Evolutionary conservation across 2,888 invertebrate species (phyloP).

Genomic region (Flexamia atlantica): DNA sequence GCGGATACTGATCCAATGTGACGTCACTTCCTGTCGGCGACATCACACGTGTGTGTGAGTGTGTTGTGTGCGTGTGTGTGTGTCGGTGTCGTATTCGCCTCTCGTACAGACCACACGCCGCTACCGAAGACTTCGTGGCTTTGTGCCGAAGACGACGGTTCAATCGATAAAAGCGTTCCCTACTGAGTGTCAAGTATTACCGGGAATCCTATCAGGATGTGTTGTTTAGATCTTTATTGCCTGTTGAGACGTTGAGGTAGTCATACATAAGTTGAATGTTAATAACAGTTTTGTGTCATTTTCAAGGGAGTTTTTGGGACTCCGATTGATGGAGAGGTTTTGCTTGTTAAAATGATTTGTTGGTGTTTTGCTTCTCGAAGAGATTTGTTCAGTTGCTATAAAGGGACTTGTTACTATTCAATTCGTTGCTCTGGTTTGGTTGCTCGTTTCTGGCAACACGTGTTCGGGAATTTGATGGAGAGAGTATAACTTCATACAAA

Average conservation of each 20-base stretch:
- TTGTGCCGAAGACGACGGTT: constrained; percentile 5
- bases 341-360: too few relatives aligned
- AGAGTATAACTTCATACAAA: too few relatives aligned
- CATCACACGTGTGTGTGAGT: constrained; percentile 26
- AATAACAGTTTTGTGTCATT: too few relatives aligned
- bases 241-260: not conserved
- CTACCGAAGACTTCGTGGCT: constrained; percentile 2
- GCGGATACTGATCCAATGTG: constrained; percentile 33
- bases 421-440: too few relatives aligned
- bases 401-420: too few relatives aligned
- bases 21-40: constrained; percentile 52
- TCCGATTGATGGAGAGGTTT: too few relatives aligned
- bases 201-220: not conserved
- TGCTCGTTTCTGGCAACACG: too few relatives aligned
- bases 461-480: too few relatives aligned
- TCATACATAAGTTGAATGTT: constrained; percentile 14
- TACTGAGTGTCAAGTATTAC: not conserved
- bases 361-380: too few relatives aligned
- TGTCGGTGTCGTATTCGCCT: constrained; percentile 14
- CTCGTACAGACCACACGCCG: constrained; percentile 31
- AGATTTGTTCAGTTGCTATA: too few relatives aligned
- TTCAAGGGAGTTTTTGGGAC: too few relatives aligned
- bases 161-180: constrained; percentile 7
- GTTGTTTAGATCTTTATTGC: constrained; percentile 28
- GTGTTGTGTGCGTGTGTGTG: not conserved